Conservation (phyloP, 2,888 invertebrate genomes). For the Sarcophaga variegata region DNA sequence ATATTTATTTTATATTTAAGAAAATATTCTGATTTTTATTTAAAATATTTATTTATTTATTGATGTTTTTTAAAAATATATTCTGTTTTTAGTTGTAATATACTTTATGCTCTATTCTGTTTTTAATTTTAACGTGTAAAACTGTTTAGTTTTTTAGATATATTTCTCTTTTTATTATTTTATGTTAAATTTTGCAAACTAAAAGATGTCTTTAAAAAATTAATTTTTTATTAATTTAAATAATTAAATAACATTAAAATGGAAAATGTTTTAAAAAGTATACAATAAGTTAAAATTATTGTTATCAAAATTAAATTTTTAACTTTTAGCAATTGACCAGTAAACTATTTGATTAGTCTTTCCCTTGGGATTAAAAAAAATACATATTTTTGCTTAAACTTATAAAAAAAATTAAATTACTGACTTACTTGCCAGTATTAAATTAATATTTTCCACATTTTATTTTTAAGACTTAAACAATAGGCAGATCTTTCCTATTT, state of each 20-base stretch:
- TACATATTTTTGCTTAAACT: background rate
- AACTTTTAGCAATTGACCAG: conserved; percentile 29
- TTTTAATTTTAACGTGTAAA: too few relatives aligned
- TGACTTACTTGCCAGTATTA: background rate
- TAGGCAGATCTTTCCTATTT: too few relatives aligned
- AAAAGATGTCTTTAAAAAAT: background rate
- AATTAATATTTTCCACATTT: background rate
- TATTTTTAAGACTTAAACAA: background rate
- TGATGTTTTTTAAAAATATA: too few relatives aligned
- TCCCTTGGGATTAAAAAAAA: conserved; percentile 10
- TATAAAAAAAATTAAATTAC: background rate
- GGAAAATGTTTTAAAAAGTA: background rate
- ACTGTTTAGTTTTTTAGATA: background rate
- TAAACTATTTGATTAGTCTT: conserved; percentile 38
- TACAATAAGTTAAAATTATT: background rate
- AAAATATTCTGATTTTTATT: too few relatives aligned
- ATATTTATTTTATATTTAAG: too few relatives aligned
- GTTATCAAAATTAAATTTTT: background rate
- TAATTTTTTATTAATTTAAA: background rate
- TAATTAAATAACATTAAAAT: background rate
- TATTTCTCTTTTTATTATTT: background rate
- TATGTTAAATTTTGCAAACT: background rate
- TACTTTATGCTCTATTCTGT: too few relatives aligned
- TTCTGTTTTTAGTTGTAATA: too few relatives aligned
- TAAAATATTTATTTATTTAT: too few relatives aligned